phyloP scores from a whole-genome alignment of 2,797 vertebrate species.

The Eidolon dupreanum region DNA sequence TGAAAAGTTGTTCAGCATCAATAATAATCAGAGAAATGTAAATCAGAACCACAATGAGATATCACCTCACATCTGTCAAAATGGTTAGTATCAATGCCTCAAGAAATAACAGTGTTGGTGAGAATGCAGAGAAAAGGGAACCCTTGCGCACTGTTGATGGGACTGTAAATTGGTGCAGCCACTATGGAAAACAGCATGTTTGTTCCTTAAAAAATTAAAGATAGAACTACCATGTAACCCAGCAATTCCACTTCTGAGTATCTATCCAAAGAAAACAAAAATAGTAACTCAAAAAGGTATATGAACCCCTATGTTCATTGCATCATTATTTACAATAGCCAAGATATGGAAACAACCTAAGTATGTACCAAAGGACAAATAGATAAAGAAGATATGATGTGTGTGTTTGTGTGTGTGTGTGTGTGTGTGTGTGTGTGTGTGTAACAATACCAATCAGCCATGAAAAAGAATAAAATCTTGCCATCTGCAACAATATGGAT shows the following conservation, averaged over 20 bases:
- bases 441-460: neutral
- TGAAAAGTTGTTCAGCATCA: neutral
- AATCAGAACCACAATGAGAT: neutral
- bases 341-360: neutral
- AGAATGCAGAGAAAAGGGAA: neutral
- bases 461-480: neutral
- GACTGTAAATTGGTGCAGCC: neutral
- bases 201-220: neutral
- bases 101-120: neutral
- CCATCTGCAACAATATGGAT: neutral
- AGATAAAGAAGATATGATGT: neutral
- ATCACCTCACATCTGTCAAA: neutral
- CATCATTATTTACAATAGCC: neutral
- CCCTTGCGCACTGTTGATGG: neutral
- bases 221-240: neutral
- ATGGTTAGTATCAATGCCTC: neutral
- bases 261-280: neutral
- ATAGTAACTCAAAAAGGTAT: neutral
- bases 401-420: no score
- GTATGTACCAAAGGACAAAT: neutral
- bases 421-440: no score
- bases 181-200: neutral
- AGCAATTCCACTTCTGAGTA: neutral
- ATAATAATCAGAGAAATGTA: neutral
- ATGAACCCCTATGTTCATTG: neutral